Evolutionary conservation across 2,888 invertebrate species (phyloP), one percentile per base, ranked within the genome.

Genomic region (Drosophila pegasa): DNA sequence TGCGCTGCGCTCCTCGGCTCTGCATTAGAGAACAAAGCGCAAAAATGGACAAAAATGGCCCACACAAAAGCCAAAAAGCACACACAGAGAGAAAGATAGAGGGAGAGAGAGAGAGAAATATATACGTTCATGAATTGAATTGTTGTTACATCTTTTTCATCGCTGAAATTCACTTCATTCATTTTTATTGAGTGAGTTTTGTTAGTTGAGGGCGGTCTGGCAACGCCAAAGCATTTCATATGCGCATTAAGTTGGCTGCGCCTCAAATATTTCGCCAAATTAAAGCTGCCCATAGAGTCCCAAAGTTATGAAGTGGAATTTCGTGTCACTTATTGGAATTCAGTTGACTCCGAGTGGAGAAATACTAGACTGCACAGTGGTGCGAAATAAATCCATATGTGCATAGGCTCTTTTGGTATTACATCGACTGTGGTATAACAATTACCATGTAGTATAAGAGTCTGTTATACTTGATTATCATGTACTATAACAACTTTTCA

Each of bases 31-130:
- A 55, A 61, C 65, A 74, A 71, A 65, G 57, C 54, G 33, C 71
- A 29, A 47, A 77, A 73, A 68, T 50, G 75, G 71, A 72, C 72
- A 61, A 75, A 69, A 72, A 76, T 76, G 72, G 38, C 38, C 55
- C 20, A 55, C 40, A 57, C 57, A 66, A 61, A 72, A 55, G 51
- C 41, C 45, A 73, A 38, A 57, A 43, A 43, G 41, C 18, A 66
- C 27, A 50, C 50, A 47, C 16, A 45, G 2, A 10, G n/a, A n/a
- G n/a, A n/a, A n/a, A n/a, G n/a, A n/a, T 16, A 27, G n/a, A 29
- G 14, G 14, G n/a, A 16, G 8, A 16, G 22, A 33, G 12, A 45
- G 10, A 40, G 16, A 60, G 20, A 29, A 2, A 31, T n/a, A 22
- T 16, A 20, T 6, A 16, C n/a, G 8, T 3, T 16, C 31, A 16